These are phyloP conservation scores for Lycocerus yunnanus DNA, from an alignment of 2,888 invertebrate species.

Conservation along the genomic window DNA sequence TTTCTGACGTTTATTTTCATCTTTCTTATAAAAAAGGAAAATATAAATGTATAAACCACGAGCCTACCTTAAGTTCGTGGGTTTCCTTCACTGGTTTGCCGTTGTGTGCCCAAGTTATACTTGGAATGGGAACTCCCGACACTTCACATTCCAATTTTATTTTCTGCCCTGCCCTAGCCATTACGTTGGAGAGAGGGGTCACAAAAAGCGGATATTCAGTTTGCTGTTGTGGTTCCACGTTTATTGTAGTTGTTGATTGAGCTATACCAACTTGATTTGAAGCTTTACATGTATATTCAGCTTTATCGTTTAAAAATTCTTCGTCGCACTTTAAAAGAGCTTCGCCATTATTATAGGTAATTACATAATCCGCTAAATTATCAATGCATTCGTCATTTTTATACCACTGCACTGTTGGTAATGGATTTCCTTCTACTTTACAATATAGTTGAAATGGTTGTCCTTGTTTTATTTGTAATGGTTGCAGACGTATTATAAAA, in stretches of 20 bases:
- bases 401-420: slow-evolving; percentile 81
- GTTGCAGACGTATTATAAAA: slow-evolving; percentile 67
- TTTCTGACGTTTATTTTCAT: background rate
- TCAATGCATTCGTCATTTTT: slow-evolving; percentile 73
- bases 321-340: slow-evolving; percentile 75
- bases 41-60: background rate
- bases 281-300: slow-evolving; percentile 72
- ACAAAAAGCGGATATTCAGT: slow-evolving; percentile 67
- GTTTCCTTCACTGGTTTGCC: slow-evolving; percentile 66
- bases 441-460: slow-evolving; percentile 69
- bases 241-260: slow-evolving; percentile 66
- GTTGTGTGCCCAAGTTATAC: slow-evolving; percentile 70
- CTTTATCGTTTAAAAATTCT: slow-evolving; percentile 69
- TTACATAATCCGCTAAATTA: slow-evolving; percentile 72
- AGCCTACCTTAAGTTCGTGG: slow-evolving; percentile 65
- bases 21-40: background rate
- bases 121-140: slow-evolving; percentile 67
- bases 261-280: slow-evolving; percentile 69
- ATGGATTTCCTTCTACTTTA: slow-evolving; percentile 72
- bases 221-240: slow-evolving; percentile 68
- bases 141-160: slow-evolving; percentile 73
- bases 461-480: slow-evolving; percentile 68
- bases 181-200: slow-evolving; percentile 69
- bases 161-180: slow-evolving; percentile 74
- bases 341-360: slow-evolving; percentile 82